Conservation (phyloP, 2,888 invertebrate genomes). For the Plutella xylostella region DNA sequence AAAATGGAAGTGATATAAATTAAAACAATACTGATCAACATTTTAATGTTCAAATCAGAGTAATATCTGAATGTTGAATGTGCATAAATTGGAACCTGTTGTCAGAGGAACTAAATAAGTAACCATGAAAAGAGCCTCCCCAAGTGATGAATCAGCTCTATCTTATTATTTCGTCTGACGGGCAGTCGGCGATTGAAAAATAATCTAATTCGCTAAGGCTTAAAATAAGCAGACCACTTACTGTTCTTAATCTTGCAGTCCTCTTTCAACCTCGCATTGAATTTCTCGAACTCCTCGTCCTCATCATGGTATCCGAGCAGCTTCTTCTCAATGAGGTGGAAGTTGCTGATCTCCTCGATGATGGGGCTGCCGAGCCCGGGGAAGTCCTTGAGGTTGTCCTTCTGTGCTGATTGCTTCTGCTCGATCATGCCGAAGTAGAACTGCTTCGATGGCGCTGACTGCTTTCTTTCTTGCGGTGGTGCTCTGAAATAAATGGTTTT, state of each 20-base stretch:
- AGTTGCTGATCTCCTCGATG: slow-evolving; percentile 56
- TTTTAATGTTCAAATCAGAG: no score
- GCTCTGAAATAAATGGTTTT: no score
- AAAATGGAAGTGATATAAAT: no score
- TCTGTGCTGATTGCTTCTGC: slow-evolving; percentile 39
- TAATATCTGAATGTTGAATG: no score
- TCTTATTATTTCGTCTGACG: no score
- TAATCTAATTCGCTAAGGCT: no score
- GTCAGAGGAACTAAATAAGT: no score
- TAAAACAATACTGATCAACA: no score
- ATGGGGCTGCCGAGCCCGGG: slow-evolving; percentile 58
- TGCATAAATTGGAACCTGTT: no score
- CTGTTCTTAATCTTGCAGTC: slow-evolving; percentile 48
- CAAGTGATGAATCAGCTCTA: no score
- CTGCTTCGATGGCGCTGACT: slow-evolving; percentile 48
- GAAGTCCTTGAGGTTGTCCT: slow-evolving; percentile 52
- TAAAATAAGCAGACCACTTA: slow-evolving; percentile 25
- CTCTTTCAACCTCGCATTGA: slow-evolving; percentile 47
- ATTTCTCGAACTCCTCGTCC: slow-evolving; percentile 52
- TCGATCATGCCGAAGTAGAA: slow-evolving; percentile 87
- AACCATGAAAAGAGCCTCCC: no score
- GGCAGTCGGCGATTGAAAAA: no score
- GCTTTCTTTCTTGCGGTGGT: not conserved
- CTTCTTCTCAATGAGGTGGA: slow-evolving; percentile 56
- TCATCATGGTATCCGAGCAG: slow-evolving; percentile 52